Conservation (phyloP, 35 echinoderm and acorn worm species). For the Lytechinus variegatus region DNA sequence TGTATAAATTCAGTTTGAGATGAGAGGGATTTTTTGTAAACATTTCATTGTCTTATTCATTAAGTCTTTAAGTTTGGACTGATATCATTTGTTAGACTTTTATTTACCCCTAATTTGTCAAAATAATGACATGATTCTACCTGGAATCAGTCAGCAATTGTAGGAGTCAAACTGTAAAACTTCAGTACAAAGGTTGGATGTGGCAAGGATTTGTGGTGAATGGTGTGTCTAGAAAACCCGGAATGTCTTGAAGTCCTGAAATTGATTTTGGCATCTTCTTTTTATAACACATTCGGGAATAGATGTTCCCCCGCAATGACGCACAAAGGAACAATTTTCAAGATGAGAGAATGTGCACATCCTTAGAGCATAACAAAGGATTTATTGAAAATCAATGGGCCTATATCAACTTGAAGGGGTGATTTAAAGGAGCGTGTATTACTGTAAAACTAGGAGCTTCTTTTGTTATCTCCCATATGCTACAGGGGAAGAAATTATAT, state of each 20-base stretch:
- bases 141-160: too few relatives aligned
- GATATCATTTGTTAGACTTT: too few relatives aligned
- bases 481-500: neutral
- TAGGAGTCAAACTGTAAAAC: neutral
- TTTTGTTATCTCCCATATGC: neutral
- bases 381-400: neutral
- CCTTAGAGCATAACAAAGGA: neutral
- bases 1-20: too few relatives aligned
- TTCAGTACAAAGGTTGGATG: neutral
- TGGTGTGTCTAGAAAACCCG: neutral
- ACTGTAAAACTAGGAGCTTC: neutral
- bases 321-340: neutral
- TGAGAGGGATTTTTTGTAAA: too few relatives aligned
- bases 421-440: neutral
- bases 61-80: too few relatives aligned
- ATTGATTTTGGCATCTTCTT: neutral
- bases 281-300: neutral
- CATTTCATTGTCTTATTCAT: too few relatives aligned
- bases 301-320: neutral
- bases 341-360: neutral
- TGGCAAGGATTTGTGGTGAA: neutral
- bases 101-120: too few relatives aligned
- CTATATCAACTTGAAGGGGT: neutral
- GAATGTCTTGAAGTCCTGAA: neutral
- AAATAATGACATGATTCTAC: too few relatives aligned